Percentiles rank a stretch among this genome's conserved stretches.
Conservation (phyloP, 1,140 invertebrate species). For the Tetraneura akinire region DNA sequence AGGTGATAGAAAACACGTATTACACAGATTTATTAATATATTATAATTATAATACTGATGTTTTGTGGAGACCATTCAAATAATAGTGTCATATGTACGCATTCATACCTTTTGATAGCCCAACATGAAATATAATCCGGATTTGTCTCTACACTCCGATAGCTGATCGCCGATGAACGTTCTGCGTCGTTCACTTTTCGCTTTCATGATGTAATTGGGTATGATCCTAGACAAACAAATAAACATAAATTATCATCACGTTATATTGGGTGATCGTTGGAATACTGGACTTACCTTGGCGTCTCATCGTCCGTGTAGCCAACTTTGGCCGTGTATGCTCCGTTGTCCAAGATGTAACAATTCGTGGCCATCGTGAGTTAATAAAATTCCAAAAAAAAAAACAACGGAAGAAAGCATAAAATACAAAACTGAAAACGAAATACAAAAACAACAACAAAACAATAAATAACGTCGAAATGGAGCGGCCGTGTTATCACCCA, state of each 20-base stretch:
- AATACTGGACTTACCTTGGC: conserved; percentile 67
- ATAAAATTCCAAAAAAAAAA: too few relatives aligned
- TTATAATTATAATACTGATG: too few relatives aligned
- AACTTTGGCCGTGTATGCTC: conserved; percentile 81
- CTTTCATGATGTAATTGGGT: conserved; percentile 97
- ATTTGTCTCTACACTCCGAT: conserved; percentile 94
- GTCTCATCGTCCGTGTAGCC: conserved; percentile 71
- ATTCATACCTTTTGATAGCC: conserved; percentile 81
- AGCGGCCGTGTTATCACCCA: background rate
- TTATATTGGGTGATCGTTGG: background rate
- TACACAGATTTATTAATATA: too few relatives aligned
- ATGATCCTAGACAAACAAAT: conserved; percentile 70
- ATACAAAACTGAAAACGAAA: too few relatives aligned
- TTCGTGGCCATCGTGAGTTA: conserved; percentile 55
- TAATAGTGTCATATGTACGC: background rate
- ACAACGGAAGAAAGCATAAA: too few relatives aligned
- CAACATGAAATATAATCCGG: conserved; percentile 89
- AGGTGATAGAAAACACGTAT: too few relatives aligned
- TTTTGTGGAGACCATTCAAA: too few relatives aligned
- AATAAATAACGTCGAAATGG: background rate
- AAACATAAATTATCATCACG: background rate
- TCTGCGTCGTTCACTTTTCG: conserved; percentile 89
- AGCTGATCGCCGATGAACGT: conserved; percentile 93
- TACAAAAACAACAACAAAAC: background rate
- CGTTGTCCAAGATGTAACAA: conserved; percentile 74